Base-by-base conservation (phyloP, 2,113 vertebrate species). In the Gopherus evgoodei region DNA sequence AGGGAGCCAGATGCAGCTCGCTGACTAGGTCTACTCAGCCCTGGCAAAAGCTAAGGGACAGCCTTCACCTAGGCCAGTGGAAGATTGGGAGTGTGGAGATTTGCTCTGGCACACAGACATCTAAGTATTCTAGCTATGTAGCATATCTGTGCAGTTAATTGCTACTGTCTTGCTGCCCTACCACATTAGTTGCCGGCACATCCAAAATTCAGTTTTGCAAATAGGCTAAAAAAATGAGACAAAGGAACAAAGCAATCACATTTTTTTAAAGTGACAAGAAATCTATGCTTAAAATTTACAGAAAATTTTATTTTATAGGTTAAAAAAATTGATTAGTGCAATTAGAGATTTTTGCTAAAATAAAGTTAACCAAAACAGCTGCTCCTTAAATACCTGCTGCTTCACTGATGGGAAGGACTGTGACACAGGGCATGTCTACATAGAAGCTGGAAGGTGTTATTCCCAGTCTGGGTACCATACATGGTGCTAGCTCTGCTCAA, bases 341-440 rank as follows among this genome's bases (percentile, higher is more conserved):
- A 86, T 75, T 50, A 65, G 4, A 83, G 87, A 90, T 72, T 44
- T 75, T 11, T 54, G 80, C 57, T 56, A 53, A 86, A 94, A 85
- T 91, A 59, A 93, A 91, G 35, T 82, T 84, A 87, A 94, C 72
- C 59, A 81, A 52, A 94, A 72, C 56, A 93, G 95, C 83, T 95
- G 91, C 76, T 90, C 93, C 84, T 78, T 84, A 72, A 44, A 44
- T 56, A 95, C 84, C 53, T 16, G 17, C 10, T 49, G 42, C 81
- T 95, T 88, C 72, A 91, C 22, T 56, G 72, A 90, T 72, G 85
- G 11, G 59, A 65, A 65, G 31, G 31, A n/a, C 31, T 19, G 8
- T 65, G 62, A 65, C 31, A n/a, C 14, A 65, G 16, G 31, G 31
- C 17, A 65, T 17, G 59, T 65, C 6, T 65, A 65, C 59, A 16